Evolutionary conservation across 2,797 vertebrate species (phyloP).

Genomic region (Sebastes steindachneri): DNA sequence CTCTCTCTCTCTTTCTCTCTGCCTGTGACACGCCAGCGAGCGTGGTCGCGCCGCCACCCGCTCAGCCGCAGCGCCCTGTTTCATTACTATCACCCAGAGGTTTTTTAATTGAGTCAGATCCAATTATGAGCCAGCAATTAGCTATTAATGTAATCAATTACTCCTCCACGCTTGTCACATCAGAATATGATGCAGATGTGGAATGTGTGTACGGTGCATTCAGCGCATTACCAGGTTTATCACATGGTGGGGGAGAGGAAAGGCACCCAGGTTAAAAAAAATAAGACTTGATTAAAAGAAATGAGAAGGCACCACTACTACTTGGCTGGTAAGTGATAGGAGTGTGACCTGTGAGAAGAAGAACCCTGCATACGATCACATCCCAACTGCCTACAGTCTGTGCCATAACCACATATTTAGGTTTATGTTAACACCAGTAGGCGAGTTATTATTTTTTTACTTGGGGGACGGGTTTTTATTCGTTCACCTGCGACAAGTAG

Average conservation of each 20-base stretch:
- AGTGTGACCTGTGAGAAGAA: background rate
- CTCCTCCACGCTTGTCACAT: conserved; percentile 84
- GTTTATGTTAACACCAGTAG: background rate
- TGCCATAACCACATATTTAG: background rate
- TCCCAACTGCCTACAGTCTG: background rate
- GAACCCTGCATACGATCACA: background rate
- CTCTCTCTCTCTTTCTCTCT: conserved; percentile 8
- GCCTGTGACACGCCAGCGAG: conserved; percentile 41
- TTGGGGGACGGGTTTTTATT: too few relatives aligned
- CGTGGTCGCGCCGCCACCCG: conserved; percentile 27
- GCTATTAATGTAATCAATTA: conserved; percentile 89
- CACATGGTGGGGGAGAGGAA: conserved; percentile 24
- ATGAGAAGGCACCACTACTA: background rate
- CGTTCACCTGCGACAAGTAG: too few relatives aligned
- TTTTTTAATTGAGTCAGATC: conserved; percentile 88
- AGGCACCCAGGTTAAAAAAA: background rate
- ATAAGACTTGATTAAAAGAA: background rate
- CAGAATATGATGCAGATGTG: conserved; percentile 79
- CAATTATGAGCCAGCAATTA: conserved; percentile 88
- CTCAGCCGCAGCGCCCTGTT: conserved; percentile 73
- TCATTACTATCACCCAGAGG: conserved; percentile 85
- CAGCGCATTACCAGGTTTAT: conserved; percentile 68
- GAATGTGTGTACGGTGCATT: conserved; percentile 71
- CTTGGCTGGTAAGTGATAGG: background rate
- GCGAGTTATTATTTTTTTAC: background rate